phyloP scores from a whole-genome alignment of 2,888 invertebrate species.

The Podabrus alpinus region DNA sequence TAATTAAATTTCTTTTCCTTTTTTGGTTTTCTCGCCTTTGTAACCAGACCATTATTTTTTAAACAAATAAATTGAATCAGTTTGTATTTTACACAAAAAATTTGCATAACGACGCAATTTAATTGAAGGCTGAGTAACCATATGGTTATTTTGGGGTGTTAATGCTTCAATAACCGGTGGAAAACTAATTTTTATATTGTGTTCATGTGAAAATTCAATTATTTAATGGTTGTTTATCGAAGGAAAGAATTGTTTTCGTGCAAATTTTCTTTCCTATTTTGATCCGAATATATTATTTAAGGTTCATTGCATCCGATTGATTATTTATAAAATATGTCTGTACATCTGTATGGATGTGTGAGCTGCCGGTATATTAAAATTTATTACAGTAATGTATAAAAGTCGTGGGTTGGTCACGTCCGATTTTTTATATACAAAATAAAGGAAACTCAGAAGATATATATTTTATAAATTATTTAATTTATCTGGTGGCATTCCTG shows the following conservation, averaged over 20 bases:
- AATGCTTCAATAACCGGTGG: neutral
- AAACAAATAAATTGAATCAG: neutral
- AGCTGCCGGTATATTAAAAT: neutral
- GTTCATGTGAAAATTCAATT: neutral
- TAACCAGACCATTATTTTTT: neutral
- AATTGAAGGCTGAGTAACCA: neutral
- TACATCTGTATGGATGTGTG: neutral
- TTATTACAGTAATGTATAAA: neutral
- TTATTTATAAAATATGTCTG: neutral
- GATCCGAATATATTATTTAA: neutral
- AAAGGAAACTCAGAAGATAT: neutral
- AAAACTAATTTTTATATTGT: neutral
- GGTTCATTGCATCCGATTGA: neutral
- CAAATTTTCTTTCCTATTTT: neutral
- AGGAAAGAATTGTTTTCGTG: neutral
- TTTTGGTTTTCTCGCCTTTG: neutral
- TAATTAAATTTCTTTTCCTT: neutral
- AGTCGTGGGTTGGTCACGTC: too few species aligned
- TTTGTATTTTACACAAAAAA: neutral
- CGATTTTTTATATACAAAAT: neutral
- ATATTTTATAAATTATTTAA: too few species aligned
- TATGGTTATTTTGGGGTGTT: neutral
- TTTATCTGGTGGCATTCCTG: too few species aligned
- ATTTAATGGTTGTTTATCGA: neutral
- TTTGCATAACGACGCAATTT: neutral